A percentile compares a stretch with the other conserved stretches of the same genome.
Conservation (phyloP, 2,888 invertebrate genomes). For the Lomographa bimaculata region DNA sequence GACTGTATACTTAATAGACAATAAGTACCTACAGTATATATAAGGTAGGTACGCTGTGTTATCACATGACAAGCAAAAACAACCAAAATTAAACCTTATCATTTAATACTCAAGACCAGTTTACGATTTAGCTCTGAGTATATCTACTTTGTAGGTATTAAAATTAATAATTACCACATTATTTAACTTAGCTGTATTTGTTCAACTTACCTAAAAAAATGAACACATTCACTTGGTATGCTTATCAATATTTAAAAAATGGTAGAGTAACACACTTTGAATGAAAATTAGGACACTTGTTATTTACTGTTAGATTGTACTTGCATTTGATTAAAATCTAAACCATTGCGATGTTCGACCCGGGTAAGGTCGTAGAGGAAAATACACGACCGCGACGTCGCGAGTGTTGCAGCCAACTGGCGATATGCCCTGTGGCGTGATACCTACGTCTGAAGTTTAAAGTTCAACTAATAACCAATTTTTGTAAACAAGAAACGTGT, state of each 20-base stretch:
- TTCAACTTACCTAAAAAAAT: constrained; percentile 11
- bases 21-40: no score
- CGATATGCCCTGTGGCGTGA: constrained; percentile 69
- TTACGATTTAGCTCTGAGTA: no score
- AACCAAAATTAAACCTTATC: constrained; percentile 4
- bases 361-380: constrained; percentile 56
- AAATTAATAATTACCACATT: no score
- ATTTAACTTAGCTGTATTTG: no score
- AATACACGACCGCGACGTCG: constrained; percentile 55
- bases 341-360: constrained; percentile 41
- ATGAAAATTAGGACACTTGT: constrained; percentile 1
- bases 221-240: constrained; percentile 7
- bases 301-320: constrained; percentile 1
- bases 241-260: no score
- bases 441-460: constrained; percentile 63
- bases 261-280: not conserved
- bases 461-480: constrained; percentile 64
- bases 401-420: constrained; percentile 75
- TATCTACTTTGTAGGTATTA: not conserved
- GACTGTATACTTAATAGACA: no score
- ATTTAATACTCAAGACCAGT: no score
- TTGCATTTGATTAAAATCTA: constrained; percentile 1
- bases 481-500: constrained; percentile 42
- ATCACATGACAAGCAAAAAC: no score
- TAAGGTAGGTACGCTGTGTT: no score